Evolutionary conservation across 2,113 vertebrate species (phyloP), one percentile per base, ranked within the genome.

Genomic region (Lucifuga dentata): DNA sequence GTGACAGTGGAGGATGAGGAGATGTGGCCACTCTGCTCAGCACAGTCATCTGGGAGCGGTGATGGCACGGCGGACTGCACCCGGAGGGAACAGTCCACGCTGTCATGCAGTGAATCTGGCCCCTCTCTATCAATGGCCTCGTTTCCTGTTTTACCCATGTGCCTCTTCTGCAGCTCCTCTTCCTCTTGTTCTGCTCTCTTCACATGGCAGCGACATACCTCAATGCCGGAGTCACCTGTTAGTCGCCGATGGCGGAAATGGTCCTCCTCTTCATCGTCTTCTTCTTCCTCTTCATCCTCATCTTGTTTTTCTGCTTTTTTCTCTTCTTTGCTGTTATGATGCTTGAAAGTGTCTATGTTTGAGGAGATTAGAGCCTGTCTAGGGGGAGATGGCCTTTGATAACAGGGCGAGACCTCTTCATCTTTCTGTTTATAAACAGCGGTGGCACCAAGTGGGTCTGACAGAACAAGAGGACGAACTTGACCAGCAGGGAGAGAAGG

Each of bases 161-260:
- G 15, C 49, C 62, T 86, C 16, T 60, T 76, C 57, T 52, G 60
- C 23, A 11, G 64, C 29, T 63, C 65, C 21, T 78, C 87, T 2
- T 75, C 73, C 1, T 83, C 74, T 9, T 85, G 86, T 19, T 83
- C 87, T 45, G 84, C 82, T 72, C 87, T 85, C 49, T 70, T 89
- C 59, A 94, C 86, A 2, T 81, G 91, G 77, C 94, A 94, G 59
- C 93, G 93, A 53, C 95, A 95, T 23, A 99, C 95, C 88, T 98
- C 97, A 0, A 98, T 98, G 26, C 97, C 97, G 0, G 96, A 98
- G 89, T 98, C 97, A 0, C 97, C 97, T 0, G 97, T 98, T 12
- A 98, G 90, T 16, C 93, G 92, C 1, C 96, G 93, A 73, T 95
- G 95, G 16, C 95, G 90, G 86, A 92, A 94, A 58, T 93, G 94